Conservation (phyloP, 1,140 invertebrate species). For the Papilio helenus region DNA sequence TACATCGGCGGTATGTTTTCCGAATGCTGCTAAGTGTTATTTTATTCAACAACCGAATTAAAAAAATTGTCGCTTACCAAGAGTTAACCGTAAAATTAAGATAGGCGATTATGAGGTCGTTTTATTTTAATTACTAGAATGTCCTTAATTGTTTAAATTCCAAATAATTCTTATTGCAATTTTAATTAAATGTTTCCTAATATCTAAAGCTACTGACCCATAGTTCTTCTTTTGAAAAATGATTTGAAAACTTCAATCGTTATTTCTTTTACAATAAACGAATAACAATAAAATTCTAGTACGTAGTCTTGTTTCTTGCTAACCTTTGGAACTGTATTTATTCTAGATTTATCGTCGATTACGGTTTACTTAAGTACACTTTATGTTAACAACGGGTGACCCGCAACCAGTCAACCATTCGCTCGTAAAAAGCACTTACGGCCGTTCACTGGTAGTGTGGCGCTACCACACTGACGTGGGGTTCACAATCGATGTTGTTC, state of each 20-base stretch:
- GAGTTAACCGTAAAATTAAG: neutral
- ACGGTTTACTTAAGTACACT: constrained; percentile 43
- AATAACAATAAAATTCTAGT: neutral
- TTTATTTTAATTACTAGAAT: neutral
- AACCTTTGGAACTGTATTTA: neutral
- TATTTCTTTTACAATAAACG: neutral
- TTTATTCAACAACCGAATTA: neutral
- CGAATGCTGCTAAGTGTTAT: neutral
- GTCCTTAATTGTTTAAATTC: neutral
- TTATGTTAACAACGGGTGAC: constrained; percentile 59
- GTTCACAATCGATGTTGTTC: constrained; percentile 46
- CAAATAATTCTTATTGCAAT: neutral
- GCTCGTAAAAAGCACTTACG: constrained; percentile 67
- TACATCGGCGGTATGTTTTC: neutral
- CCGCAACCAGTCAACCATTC: constrained; percentile 63
- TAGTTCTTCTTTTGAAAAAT: neutral
- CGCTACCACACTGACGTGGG: constrained; percentile 44
- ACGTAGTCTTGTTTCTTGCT: neutral
- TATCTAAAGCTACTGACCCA: neutral
- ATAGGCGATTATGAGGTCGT: neutral
- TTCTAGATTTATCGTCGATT: constrained; percentile 12
- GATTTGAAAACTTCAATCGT: neutral
- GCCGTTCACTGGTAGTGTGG: constrained; percentile 47
- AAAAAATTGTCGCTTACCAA: neutral
- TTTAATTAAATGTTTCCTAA: neutral